Evolutionary conservation across 2,113 vertebrate species (phyloP).

Genomic region (Rhombomys opimus): DNA sequence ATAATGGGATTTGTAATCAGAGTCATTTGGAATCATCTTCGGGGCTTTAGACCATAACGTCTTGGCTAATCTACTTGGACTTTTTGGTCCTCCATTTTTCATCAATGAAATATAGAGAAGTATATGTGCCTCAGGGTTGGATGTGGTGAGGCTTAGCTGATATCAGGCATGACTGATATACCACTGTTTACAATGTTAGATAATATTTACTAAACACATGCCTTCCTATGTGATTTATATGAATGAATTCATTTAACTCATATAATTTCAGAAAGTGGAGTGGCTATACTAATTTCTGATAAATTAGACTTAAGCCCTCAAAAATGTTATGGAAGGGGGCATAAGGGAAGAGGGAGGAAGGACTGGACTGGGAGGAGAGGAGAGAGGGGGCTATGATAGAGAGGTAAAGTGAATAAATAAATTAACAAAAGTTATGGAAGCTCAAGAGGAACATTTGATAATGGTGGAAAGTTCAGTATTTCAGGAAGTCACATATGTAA

Average conservation of each 20-base stretch:
- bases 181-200: neutral
- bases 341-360: too few species aligned
- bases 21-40: neutral
- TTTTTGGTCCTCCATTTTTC: neutral
- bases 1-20: neutral
- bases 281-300: neutral
- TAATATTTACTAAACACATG: neutral
- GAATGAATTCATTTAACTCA: neutral
- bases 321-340: neutral
- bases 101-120: neutral
- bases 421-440: neutral
- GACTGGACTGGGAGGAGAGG: too few species aligned
- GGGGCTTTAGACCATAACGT: neutral
- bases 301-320: neutral
- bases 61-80: neutral
- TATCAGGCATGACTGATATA: neutral
- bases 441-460: neutral
- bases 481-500: neutral
- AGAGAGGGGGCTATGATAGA: too few species aligned
- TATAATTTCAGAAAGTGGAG: neutral
- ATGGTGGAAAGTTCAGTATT: neutral
- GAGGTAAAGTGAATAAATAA: too few species aligned
- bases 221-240: slow-evolving; percentile 15
- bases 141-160: neutral
- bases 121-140: neutral